Evolutionary conservation across 2,113 vertebrate genomes (phyloP).

Genomic region (Cisticola juncidis): DNA sequence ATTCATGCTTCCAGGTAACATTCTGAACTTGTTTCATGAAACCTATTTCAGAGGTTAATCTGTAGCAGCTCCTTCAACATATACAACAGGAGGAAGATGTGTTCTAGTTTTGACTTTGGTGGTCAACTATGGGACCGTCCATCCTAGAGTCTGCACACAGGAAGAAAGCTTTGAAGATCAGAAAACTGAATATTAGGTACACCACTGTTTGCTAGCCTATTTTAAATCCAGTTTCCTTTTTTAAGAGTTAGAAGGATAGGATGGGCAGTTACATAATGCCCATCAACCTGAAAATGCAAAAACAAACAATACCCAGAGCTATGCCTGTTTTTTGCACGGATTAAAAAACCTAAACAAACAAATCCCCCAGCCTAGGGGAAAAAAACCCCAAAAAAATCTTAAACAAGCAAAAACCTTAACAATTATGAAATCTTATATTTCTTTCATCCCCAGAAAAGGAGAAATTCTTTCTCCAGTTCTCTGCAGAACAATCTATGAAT

Average conservation of each 20-base stretch:
- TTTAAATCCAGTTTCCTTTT: not conserved
- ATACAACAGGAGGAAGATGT: not conserved
- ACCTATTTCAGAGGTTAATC: not conserved
- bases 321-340: not conserved
- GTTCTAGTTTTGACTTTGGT: not conserved
- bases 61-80: not conserved
- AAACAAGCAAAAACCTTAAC: not conserved
- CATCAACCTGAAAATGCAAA: not conserved
- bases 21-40: not conserved
- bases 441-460: not conserved
- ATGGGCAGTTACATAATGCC: not conserved
- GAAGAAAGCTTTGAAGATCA: not conserved
- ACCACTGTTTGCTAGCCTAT: not conserved
- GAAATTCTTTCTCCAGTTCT: not conserved
- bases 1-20: not conserved
- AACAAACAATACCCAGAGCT: not conserved
- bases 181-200: not conserved
- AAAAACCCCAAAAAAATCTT: not conserved
- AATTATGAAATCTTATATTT: not conserved
- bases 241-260: not conserved
- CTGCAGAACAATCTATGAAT: not conserved
- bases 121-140: not conserved
- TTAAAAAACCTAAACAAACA: not conserved
- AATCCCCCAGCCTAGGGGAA: fast-evolving
- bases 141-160: not conserved